A percentile compares a stretch with the other conserved stretches of the same genome.
These are phyloP conservation scores for Delia radicum DNA, from an alignment of 1,140 invertebrate species.

Conservation along the genomic window DNA sequence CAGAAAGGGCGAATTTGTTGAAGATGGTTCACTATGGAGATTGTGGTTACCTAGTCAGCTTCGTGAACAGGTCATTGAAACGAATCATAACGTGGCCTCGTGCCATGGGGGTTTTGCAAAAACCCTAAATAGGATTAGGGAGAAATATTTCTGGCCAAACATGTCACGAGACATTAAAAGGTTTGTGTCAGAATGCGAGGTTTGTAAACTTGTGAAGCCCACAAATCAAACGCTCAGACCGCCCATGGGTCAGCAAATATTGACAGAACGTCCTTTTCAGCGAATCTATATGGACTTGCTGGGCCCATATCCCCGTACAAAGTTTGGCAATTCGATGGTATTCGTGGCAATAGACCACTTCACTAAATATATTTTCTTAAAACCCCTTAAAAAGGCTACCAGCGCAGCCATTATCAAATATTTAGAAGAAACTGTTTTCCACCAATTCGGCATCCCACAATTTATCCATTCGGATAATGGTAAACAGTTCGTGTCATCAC, in stretches of 20 bases:
- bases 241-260: neutral
- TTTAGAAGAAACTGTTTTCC: neutral
- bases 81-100: neutral
- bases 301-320: slow-evolving; percentile 13
- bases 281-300: slow-evolving; percentile 12
- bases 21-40: neutral
- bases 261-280: neutral
- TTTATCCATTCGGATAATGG: neutral
- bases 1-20: neutral
- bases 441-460: slow-evolving; percentile 9
- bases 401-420: neutral
- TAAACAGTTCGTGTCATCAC: neutral
- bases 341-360: slow-evolving; percentile 1
- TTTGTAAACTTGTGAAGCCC: neutral
- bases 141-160: neutral
- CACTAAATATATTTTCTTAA: slow-evolving; percentile 13
- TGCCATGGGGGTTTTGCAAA: no score
- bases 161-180: neutral
- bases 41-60: neutral
- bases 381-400: neutral
- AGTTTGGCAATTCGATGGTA: neutral
- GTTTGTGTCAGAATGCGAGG: neutral
- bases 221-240: neutral
- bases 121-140: no score
- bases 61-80: neutral